Base-by-base conservation (phyloP, 1,140 invertebrate genomes). In the Panulirus ornatus region DNA sequence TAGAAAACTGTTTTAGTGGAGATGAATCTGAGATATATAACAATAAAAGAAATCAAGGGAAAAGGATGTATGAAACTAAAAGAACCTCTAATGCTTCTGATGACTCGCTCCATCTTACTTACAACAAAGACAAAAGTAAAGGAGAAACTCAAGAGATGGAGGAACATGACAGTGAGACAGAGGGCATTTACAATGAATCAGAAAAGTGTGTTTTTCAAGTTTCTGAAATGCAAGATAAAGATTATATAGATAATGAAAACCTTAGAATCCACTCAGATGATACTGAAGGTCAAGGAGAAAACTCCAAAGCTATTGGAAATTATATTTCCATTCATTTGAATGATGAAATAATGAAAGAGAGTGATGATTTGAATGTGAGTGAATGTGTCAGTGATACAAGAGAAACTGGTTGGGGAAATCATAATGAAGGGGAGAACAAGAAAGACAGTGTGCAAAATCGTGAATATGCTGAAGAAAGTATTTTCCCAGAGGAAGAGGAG, bases 401-500 rank as follows among this genome's bases (percentile, higher is more conserved):
- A 40, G 19, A 14, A 38, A 34, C 11, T 47, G 27, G 54, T 44
- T 22, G 42, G 14, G 38, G 36, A 40, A 36, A 84, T 22, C 22
- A 79, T 16, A 44, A 14, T 16, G 14, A 47, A 1, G 38, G 71
- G 22, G 44, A 27, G 2, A 34, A 85, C 70, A 85, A 19, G 1
- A 9, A 47, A 36, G 16, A 51, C 19, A 75, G 42, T 54, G n/a
- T 76, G 22, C 30, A 47, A 19, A 40, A 42, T 0, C 27, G 9
- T 16, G 27, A 85, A 11, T 75, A 75, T 38, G 19, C 19, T 22
- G 85, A 87, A n/a, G 85, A 87, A 5, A 79, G 85, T 42, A 30
- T 87, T 54, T 87, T 87, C 40, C 38, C 54, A 40, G 30, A 30
- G 22, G 85, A 87, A 51, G 85, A 87, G 54, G 85, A 87, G 40